Base-by-base conservation (phyloP, 1,140 invertebrate genomes). In the Onthophagus taurus region DNA sequence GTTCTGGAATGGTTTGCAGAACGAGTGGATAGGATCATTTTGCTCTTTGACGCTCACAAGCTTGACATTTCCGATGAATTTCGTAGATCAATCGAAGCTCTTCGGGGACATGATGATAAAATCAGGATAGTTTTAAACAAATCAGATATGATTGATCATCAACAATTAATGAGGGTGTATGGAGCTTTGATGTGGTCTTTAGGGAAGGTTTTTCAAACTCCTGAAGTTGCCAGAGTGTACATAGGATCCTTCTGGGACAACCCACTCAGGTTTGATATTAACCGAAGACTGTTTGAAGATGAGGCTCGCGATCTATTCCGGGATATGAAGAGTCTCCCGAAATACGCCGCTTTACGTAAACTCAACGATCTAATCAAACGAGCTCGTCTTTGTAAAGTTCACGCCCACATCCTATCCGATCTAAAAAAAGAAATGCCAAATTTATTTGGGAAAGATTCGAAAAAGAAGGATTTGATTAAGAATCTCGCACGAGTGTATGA, bases 381-480 rank as follows among this genome's bases (percentile, higher is more conserved):
- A 54, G 81, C 84, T 12, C 60, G 84, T 50, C 59, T 85, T 13
- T 84, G 83, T 20, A 86, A 85, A 69, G 84, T 88, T 12, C 85
- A 90, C 65, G 85, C 87, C 0, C 88, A 88, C 56, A 87, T 92
- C 49, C 89, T 92, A 41, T 81, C 85, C 58, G 82, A 88, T 63
- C 64, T 70, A 8, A 52, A 55, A 18, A 61, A 60, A 31, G 61
- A 68, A 29, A 65, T 68, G 59, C 65, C 79, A 1, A 69, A 77
- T 3, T 65, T 85, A 61, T 83, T 85, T 60, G 83, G 85, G 2
- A 89, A 89, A 63, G 72, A 74, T 31, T 68, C 69, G 13, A 90
- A 88, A 60, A 91, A 92, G 65, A 89, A 87, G 55, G 87, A 90
- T 37, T 65, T 91, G 12, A 90, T 92, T 30, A 83, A 82, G 61